These are phyloP conservation scores for Lethrus apterus DNA, from an alignment of 1,140 invertebrate species.

Conservation along the genomic window DNA sequence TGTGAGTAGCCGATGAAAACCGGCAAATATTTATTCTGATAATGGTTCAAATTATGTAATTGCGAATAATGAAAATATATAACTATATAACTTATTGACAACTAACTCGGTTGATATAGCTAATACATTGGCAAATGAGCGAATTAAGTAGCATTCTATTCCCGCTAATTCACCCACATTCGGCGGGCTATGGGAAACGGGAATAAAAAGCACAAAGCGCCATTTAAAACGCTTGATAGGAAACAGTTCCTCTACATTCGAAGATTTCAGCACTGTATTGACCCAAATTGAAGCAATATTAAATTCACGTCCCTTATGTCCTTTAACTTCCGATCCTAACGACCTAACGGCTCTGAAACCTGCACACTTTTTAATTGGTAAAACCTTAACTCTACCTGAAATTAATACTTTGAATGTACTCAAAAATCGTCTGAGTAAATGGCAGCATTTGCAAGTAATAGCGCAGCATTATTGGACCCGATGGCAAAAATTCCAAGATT, in stretches of 20 bases:
- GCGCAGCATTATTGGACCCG: slow-evolving; percentile 24
- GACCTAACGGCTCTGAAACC: no score
- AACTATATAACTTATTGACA: background rate
- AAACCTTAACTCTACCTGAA: no score
- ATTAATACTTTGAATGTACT: no score
- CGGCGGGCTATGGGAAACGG: background rate
- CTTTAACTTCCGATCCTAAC: no score
- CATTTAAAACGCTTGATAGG: slow-evolving; percentile 24
- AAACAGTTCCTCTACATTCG: no score
- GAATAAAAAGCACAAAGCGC: slow-evolving; percentile 21
- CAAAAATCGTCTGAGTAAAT: no score
- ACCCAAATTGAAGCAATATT: no score
- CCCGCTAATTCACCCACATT: background rate
- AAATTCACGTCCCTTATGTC: no score
- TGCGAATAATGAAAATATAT: background rate
- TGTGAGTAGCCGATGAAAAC: no score
- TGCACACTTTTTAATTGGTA: no score
- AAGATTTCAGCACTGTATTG: no score
- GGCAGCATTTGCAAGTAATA: no score
- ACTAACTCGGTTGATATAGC: background rate
- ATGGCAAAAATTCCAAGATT: slow-evolving; percentile 19
- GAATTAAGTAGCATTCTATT: background rate
- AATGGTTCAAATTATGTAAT: background rate
- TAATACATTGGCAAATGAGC: background rate
- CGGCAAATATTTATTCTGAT: background rate